Percentiles rank a stretch among this genome's conserved stretches.
These are phyloP conservation scores for Liodrosophila aerea DNA, from an alignment of 2,888 invertebrate genomes.

Conservation along the genomic window DNA sequence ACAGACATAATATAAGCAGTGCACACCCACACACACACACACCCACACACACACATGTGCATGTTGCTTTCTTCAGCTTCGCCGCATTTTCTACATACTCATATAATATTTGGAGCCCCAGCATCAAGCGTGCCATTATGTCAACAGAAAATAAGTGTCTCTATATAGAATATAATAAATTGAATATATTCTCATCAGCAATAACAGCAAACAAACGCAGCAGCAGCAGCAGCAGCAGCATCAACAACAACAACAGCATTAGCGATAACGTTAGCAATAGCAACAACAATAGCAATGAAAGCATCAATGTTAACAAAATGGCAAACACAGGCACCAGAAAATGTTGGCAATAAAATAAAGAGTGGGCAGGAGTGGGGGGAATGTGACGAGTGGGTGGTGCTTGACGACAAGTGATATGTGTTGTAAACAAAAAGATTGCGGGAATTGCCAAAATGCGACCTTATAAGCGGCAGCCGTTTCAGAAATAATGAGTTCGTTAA, in stretches of 20 bases:
- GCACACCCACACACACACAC: constrained; percentile 4
- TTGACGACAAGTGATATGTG: constrained; percentile 57
- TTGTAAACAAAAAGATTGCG: constrained; percentile 54
- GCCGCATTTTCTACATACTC: constrained; percentile 18
- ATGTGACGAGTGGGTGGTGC: too few relatives aligned
- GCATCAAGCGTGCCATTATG: constrained; percentile 57
- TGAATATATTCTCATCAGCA: constrained; percentile 75
- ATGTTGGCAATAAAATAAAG: constrained; percentile 45
- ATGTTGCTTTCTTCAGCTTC: constrained; percentile 13
- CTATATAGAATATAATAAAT: constrained; percentile 71
- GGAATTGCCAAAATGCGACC: constrained; percentile 18
- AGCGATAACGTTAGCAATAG: constrained; percentile 18
- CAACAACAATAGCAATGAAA: constrained; percentile 52
- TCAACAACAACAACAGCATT: constrained; percentile 23
- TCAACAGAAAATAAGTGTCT: constrained; percentile 70
- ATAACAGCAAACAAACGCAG: constrained; percentile 62
- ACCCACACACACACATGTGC: constrained; percentile 17
- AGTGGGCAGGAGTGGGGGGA: constrained; percentile 13
- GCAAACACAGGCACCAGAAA: constrained; percentile 48
- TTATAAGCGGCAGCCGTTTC: constrained; percentile 20
- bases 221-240: constrained; percentile 21
- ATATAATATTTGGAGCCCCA: neutral
- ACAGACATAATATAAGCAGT: constrained; percentile 42
- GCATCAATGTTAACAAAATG: constrained; percentile 73
- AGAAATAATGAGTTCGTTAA: neutral